Evolutionary conservation across 53 echinoderm and acorn worm species (phyloP), one percentile per base, ranked within the genome.

Genomic region (Luidia sarsii): DNA sequence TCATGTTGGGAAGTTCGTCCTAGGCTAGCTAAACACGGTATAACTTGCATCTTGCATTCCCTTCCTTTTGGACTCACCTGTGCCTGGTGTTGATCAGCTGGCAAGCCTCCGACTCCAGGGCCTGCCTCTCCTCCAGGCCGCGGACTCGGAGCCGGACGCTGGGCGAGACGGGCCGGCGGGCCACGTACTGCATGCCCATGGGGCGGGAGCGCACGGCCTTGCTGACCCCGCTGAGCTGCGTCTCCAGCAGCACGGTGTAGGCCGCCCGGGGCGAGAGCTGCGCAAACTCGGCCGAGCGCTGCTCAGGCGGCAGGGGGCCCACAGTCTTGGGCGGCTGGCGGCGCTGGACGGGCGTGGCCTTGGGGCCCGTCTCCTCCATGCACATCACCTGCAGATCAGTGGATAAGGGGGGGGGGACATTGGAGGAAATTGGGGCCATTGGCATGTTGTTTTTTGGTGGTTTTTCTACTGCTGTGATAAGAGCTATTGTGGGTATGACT

Each of bases 11-110:
- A n/a, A n/a, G n/a, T n/a, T n/a, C n/a, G n/a, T n/a, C n/a, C n/a
- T n/a, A n/a, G n/a, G n/a, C 38, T 10, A 45, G 8, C 46, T 14
- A 45, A 45, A 45, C 46, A 7, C 46, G 37, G 13, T n/a, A 9
- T 50, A 50, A 50, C 20, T 39, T 16, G 18, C 37, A 1, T 16
- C 10, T 16, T 20, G 41, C 16, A 23, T 16, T 6, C n/a, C 22
- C 23, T n/a, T n/a, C n/a, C n/a, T n/a, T n/a, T n/a, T n/a, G n/a
- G 14, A 82, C 81, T 32, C 57, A 95, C 95, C 90, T 89, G 85
- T 92, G 90, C 71, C 89, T 86, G 19, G 73, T 39, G 33, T 95
- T 67, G 43, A 92, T 82, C 70, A 92, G 46, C 10, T 87, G 68
- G 75, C 95, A 95, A 2, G 90, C 85, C 52, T 89, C 85, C 11